Base-by-base conservation (phyloP, 2,797 vertebrate genomes). In the Cyclopterus lumpus region DNA sequence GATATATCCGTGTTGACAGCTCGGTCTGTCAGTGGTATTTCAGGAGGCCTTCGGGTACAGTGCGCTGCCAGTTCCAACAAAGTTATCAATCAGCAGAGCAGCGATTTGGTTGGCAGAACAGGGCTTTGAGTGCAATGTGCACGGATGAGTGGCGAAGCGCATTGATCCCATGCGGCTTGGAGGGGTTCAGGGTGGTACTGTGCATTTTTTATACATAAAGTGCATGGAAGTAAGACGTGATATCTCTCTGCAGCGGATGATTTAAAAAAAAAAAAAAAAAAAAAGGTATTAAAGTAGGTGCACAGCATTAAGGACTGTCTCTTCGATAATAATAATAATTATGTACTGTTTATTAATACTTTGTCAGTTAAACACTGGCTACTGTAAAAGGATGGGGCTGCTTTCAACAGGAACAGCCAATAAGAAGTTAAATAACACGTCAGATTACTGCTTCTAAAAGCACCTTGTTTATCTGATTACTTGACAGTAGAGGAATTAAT, bases 71-170 rank as follows among this genome's bases (percentile, higher is more conserved):
- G 90, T 88, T 91, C 58, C 92, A 90, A 88, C 93, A 90, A 91
- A 89, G 90, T 91, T 86, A 90, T 93, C 93, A 92, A 91, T 91
- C 93, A 95, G 91, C 92, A 90, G 88, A 91, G 93, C 88, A 85
- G 89, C 94, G 93, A 94, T 94, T 94, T 92, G 91, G 93, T 92
- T 93, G 93, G 93, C 92, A 94, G 92, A 64, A 86, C 79, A 86
- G 90, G 36, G 88, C 90, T 92, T 85, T 86, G 89, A 85, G 87
- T 90, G 93, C 91, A 34, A 79, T 90, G 90, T 89, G 90, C 79
- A 90, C 82, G 70, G 86, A 91, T 85, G 89, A 89, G 70, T 75
- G 87, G 91, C 90, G 86, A 92, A 91, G 74, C 79, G 81, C 93
- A 93, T 77, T 91, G 93, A 94, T 94, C 92, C 82, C 92, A 87